phyloP scores from a whole-genome alignment of 2,113 vertebrate genomes.

The Lamprologus lemairii region DNA sequence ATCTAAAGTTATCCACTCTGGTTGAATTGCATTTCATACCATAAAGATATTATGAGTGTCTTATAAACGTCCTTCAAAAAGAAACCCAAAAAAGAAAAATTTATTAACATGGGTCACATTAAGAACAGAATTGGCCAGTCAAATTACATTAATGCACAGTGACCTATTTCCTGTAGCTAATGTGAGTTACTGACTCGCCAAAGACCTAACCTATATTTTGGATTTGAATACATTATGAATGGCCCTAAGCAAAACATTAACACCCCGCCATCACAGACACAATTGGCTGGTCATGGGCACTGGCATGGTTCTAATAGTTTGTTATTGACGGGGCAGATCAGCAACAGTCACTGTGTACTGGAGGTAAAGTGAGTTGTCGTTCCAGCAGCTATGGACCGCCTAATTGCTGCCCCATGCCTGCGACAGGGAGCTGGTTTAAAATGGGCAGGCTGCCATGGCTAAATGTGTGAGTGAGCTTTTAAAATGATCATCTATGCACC shows the following conservation, averaged over 20 bases:
- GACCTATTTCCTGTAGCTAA: constrained; percentile 43
- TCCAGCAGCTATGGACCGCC: constrained; percentile 15
- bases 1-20: not conserved
- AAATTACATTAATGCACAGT: constrained; percentile 39
- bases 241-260: constrained; percentile 37
- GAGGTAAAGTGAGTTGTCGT: constrained; percentile 27
- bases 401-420: constrained; percentile 40
- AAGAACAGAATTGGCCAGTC: constrained; percentile 14
- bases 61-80: not conserved
- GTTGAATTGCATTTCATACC: not conserved
- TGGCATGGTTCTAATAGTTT: constrained; percentile 37
- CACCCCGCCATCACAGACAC: constrained; percentile 33
- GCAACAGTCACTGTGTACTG: not conserved
- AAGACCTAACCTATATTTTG: constrained; percentile 51
- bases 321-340: constrained; percentile 47
- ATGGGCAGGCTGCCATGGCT: constrained; percentile 38
- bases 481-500: constrained; percentile 29
- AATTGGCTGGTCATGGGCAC: constrained; percentile 32
- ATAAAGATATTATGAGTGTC: not conserved
- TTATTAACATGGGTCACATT: not conserved
- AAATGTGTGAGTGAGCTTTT: constrained; percentile 42
- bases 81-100: not conserved
- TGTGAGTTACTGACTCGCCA: constrained; percentile 25
- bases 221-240: constrained; percentile 52
- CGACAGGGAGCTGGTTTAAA: constrained; percentile 10